Base-by-base conservation (phyloP, 2,113 vertebrate species). In the Daphoenositta chrysoptera region DNA sequence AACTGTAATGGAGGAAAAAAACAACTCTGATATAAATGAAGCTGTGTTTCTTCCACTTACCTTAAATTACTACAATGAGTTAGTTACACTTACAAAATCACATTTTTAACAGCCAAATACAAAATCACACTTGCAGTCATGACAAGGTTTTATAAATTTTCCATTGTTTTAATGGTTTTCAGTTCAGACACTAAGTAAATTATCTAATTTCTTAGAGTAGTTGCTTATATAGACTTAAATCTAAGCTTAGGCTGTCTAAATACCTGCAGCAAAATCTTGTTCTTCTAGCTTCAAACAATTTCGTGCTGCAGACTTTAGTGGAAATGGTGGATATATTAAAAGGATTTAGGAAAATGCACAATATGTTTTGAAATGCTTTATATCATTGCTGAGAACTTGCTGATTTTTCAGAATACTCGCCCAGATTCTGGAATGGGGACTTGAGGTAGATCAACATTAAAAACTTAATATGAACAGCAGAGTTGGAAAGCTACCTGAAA, bases 401-500 rank as follows among this genome's bases (percentile, higher is more conserved):
- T 54, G 66, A 37, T 30, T 54, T 92, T 61, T 71, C 17, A 68
- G 54, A 42, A 68, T 68, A 87, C 63, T 22, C 85, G 6, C 39
- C 35, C 0, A 0, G 24, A 31, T 80, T 83, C 35, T 50, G 73
- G 40, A 72, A 72, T 0, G 2, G 8, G 1, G 39, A 21, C 20
- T 77, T 93, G 33, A 31, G 61, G 42, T 44, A 13, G 17, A 54
- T 37, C 27, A 13, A n/a, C 5, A 7, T 66, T 35, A 78, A 70
- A 81, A 87, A 3, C 27, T 83, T 24, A 4, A 8, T 71, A 23
- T 33, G 48, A 83, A n/a, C 2, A 50, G 39, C 6, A 40, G n/a
- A 80, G 35, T 31, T 40, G 54, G 30, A 65, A 86, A 88, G 23
- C 33, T 61, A 61, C 39, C n/a, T 71, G 47, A 44, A 80, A 35